A percentile compares a stretch with the other conserved stretches of the same genome.
These are phyloP conservation scores for Lacerta viridis DNA, from an alignment of 2,797 vertebrate species.

Conservation along the genomic window DNA sequence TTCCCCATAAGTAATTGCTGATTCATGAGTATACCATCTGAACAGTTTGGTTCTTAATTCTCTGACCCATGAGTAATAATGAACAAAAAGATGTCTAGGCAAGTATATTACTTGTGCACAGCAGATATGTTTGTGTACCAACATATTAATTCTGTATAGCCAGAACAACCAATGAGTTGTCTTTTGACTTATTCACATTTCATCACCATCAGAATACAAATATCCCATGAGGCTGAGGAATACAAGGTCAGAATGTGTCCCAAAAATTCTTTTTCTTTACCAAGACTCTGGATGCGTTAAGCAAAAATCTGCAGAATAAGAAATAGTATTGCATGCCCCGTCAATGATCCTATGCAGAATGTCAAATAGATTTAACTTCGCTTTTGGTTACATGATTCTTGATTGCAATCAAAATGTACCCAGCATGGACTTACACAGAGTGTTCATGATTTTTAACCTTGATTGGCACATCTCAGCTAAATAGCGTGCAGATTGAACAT, in stretches of 20 bases:
- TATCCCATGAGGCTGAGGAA: not conserved
- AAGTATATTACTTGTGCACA: not conserved
- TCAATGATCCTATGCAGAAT: constrained; percentile 37
- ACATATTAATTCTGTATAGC: too few species aligned
- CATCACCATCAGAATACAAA: not conserved
- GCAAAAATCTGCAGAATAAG: not conserved
- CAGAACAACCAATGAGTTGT: fast-evolving
- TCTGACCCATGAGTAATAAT: not conserved
- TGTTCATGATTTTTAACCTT: constrained; percentile 51
- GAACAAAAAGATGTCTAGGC: not conserved
- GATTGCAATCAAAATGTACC: constrained; percentile 69
- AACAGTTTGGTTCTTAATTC: not conserved
- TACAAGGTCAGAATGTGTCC: constrained; percentile 7
- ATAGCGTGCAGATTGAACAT: constrained; percentile 58
- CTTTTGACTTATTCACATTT: not conserved
- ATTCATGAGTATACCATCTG: not conserved
- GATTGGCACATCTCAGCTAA: constrained; percentile 59
- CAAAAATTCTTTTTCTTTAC: not conserved
- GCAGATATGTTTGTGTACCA: too few species aligned
- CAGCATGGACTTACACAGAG: constrained; percentile 38
- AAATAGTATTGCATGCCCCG: not conserved
- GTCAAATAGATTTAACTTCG: constrained; percentile 44
- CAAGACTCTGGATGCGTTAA: not conserved
- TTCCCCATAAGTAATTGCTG: not conserved
- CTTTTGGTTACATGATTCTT: constrained; percentile 56